Base-by-base conservation (phyloP, 2,888 invertebrate species). In the Crepidodera aurea region DNA sequence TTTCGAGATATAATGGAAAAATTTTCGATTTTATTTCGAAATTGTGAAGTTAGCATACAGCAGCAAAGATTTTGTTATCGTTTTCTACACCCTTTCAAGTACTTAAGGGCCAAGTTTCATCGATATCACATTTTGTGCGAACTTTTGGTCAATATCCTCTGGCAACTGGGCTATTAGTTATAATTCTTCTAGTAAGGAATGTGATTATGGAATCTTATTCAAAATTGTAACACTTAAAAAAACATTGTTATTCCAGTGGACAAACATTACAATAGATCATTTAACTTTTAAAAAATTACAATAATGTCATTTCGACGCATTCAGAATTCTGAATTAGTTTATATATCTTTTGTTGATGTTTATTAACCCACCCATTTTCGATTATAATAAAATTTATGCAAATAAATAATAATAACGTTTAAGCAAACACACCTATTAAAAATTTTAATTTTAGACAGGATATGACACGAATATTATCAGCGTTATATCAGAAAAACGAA, bases 371-470 rank as follows among this genome's bases (percentile, higher is more conserved):
- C 46, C 57, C 57, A 67, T 67, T 51, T 51, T 60, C 57, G 61
- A 64, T 64, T 62, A 64, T 61, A 62, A 64, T 60, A 51, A 63
- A 62, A 60, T 54, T 39, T 65, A 68, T 66, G 62, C 59, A 51
- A 62, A 60, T 68, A 60, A 62, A 65, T 48, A 48, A 48, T 48
- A 48, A 69, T 67, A 68, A 60, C 68, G 67, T 66, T 64, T 40
- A 54, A 53, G 37, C 69, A 68, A 69, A 69, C 69, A 68, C 69
- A 63, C 69, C 67, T 70, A 71, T 70, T 68, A 66, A 63, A 66
- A 62, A 67, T 60, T 62, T 59, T 32, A 65, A 65, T 63, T 37
- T 63, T 67, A 60, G 62, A 56, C 63, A 61, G 68, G 70, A 69
- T 66, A 57, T 68, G 69, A 68, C 67, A 70, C 60, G 65, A 68